Percentiles rank a stretch among this genome's conserved stretches.
Evolutionary conservation across 2,888 invertebrate genomes (phyloP).

Genomic region (Metacarcinus magister): DNA sequence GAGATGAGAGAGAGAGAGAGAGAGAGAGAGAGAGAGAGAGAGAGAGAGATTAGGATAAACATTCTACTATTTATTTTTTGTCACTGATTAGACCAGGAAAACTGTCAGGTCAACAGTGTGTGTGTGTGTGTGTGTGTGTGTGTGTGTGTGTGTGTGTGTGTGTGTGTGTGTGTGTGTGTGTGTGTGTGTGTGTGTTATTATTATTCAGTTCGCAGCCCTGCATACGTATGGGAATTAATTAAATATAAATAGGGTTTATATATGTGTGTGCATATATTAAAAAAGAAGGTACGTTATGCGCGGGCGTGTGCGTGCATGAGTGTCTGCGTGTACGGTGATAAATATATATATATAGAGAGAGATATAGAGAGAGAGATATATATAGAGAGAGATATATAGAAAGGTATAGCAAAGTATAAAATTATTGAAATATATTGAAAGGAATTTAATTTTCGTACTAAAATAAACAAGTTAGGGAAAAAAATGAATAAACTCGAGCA

Average conservation of each 20-base stretch:
- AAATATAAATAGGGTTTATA: background rate
- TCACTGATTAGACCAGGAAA: background rate
- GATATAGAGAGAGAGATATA: background rate
- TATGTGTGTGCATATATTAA: background rate
- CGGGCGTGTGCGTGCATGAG: background rate
- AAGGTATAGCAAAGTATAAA: background rate
- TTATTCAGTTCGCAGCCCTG: background rate
- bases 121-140: slow-evolving; percentile 19
- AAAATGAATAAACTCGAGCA: background rate
- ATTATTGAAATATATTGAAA: slow-evolving; percentile 15
- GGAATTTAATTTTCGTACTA: background rate
- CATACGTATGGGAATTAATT: slow-evolving; percentile 36
- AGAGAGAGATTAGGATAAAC: background rate
- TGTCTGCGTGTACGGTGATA: background rate
- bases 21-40: background rate
- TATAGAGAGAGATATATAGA: background rate
- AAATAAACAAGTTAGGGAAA: slow-evolving; percentile 21
- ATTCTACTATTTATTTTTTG: background rate
- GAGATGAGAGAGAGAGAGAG: background rate
- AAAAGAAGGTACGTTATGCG: background rate
- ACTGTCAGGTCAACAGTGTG: background rate
- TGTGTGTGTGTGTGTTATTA: slow-evolving; percentile 5
- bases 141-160: slow-evolving; percentile 40
- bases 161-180: slow-evolving; percentile 28
- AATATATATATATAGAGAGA: background rate